Conservation (phyloP, 2,888 invertebrate genomes). For the Osmoderma eremita region DNA sequence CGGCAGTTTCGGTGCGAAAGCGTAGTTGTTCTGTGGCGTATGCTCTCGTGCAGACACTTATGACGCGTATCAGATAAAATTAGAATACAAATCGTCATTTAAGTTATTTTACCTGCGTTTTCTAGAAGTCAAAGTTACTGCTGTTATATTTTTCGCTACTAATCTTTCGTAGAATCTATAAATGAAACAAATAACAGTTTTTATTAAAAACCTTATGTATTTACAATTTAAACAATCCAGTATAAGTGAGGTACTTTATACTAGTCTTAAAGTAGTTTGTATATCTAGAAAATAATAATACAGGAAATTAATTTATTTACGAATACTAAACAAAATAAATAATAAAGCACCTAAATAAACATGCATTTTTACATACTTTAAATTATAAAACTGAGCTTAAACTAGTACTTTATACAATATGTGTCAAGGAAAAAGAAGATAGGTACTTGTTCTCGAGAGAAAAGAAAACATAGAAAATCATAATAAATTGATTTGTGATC, state of each 20-base stretch:
- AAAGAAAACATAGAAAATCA: slow-evolving; percentile 13
- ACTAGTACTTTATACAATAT: slow-evolving; percentile 37
- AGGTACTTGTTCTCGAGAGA: slow-evolving; percentile 12
- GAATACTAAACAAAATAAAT: slow-evolving; percentile 40
- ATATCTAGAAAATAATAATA: slow-evolving; percentile 26
- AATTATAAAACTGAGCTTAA: slow-evolving; percentile 42
- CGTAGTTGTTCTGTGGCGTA: no score
- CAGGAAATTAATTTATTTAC: slow-evolving; percentile 17
- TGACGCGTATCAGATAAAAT: no score
- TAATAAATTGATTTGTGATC: no score
- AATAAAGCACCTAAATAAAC: slow-evolving; percentile 42
- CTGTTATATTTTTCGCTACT: background rate
- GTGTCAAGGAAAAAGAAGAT: slow-evolving; percentile 45
- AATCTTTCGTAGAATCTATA: no score
- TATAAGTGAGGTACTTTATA: slow-evolving; percentile 42
- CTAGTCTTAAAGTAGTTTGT: slow-evolving; percentile 39
- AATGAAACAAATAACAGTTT: slow-evolving; percentile 22
- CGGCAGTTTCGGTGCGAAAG: no score
- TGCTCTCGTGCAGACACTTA: no score
- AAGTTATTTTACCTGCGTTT: no score
- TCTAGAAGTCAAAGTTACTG: no score
- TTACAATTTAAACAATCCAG: slow-evolving; percentile 45
- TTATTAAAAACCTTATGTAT: slow-evolving; percentile 43
- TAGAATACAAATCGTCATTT: no score
- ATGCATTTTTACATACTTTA: slow-evolving; percentile 34